phyloP scores from a whole-genome alignment of 1,140 invertebrate genomes.

The Nasonia giraulti region DNA sequence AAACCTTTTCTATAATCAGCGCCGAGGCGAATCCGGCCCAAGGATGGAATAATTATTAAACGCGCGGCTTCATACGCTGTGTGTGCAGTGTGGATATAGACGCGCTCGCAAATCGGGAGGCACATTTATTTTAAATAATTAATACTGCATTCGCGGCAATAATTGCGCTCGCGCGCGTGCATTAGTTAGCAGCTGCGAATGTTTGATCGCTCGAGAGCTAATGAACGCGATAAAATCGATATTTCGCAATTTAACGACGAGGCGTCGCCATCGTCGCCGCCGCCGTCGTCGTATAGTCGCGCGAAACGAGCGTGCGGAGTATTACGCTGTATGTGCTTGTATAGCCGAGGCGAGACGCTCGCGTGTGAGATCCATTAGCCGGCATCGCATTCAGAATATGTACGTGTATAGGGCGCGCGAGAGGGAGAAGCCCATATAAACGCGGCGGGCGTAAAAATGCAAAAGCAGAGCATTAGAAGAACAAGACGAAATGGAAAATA shows the following conservation, averaged over 20 bases:
- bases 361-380: too few species aligned
- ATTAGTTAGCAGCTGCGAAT: neutral
- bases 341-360: too few species aligned
- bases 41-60: slow-evolving; percentile 1
- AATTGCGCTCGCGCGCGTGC: too few species aligned
- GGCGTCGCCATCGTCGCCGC: too few species aligned
- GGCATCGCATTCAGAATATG: too few species aligned
- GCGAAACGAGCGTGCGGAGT: too few species aligned
- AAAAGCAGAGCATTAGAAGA: slow-evolving; percentile 12
- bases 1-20: neutral
- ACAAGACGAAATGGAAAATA: slow-evolving; percentile 8
- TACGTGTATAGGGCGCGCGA: too few species aligned
- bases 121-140: slow-evolving; percentile 7
- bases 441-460: neutral
- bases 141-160: neutral
- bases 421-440: too few species aligned
- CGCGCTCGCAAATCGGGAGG: neutral
- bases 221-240: neutral
- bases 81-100: neutral
- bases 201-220: neutral
- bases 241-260: slow-evolving; percentile 3
- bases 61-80: too few species aligned
- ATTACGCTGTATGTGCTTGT: too few species aligned
- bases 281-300: too few species aligned
- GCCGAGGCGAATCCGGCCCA: neutral